Evolutionary conservation across 64 coral and sea anemone species (phyloP), one percentile per base, ranked within the genome.

Genomic region (Hydrozoanthus tunicans): DNA sequence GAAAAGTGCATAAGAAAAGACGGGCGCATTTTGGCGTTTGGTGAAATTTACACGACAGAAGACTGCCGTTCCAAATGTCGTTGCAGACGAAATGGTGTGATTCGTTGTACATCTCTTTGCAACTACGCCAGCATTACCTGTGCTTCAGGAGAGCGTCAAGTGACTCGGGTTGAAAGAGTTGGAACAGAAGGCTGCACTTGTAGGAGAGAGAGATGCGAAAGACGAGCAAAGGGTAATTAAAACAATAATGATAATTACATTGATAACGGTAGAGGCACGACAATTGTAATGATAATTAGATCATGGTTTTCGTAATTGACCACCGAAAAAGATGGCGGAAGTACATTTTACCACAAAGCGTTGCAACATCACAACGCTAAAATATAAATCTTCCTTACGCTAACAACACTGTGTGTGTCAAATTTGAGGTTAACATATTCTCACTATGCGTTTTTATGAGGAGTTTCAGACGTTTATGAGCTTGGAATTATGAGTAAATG

Each of bases 91-190:
- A 88, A 88, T 60, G 84, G 84, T 51, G 69, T 88, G 54, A 88
- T 88, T 62, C 84, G 84, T 56, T 88, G 84, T 51, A 88, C 69
- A 59, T 73, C 84, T 73, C 69, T 88, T n/a, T 88, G 84, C 67
- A 56, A 74, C 70, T 73, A 73, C 20, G 59, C 84, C 20, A 88
- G 65, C 32, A 17, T 88, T 17, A 59, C 56, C 0, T 88, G 84
- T 25, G 84, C 84, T 14, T 11, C 11, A 3, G 84, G 84, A 14
- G 84, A 88, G 69, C 69, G 69, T 25, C 54, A 58, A 5, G 70
- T 88, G 53, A 59, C 25, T 15, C 69, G 84, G 8, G 74, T 4
- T n/a, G 84, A 73, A 56, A 5, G 68, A 24, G 23, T 88, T 70
- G 84, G 84, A 7, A 74, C 55, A 25, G 65, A 15, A 43, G 69